phyloP scores from a whole-genome alignment of 2,113 vertebrate species.

The Pantherophis guttatus region DNA sequence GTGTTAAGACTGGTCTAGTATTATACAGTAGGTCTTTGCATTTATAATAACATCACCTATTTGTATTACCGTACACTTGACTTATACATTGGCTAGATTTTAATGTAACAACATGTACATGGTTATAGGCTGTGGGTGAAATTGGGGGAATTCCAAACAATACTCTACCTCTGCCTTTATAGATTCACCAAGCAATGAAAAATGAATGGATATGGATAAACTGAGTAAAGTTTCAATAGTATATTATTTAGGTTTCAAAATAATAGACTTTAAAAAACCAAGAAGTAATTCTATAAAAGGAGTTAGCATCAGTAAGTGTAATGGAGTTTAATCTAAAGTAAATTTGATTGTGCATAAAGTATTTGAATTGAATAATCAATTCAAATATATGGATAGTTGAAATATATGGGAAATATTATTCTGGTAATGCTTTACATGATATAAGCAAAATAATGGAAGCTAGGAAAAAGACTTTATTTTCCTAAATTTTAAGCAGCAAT shows the following conservation, averaged over 20 bases:
- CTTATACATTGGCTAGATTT: background rate
- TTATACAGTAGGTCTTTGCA: background rate
- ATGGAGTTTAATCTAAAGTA: background rate
- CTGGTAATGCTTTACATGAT: too few relatives aligned
- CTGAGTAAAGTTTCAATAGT: background rate
- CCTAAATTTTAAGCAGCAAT: too few relatives aligned
- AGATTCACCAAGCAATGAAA: background rate
- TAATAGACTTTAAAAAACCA: background rate
- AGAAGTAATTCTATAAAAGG: background rate
- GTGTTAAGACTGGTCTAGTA: conserved; percentile 3
- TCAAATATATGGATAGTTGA: background rate
- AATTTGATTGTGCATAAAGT: background rate
- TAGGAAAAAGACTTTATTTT: too few relatives aligned
- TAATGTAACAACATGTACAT: background rate
- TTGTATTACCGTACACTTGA: background rate
- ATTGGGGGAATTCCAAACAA: background rate
- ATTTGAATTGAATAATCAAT: background rate
- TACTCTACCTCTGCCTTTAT: background rate
- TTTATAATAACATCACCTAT: background rate
- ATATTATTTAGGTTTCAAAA: background rate
- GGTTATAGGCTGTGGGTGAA: background rate
- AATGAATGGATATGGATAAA: background rate
- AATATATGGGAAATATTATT: background rate
- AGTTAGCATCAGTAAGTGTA: background rate
- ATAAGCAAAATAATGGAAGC: too few relatives aligned